Percentiles rank a stretch among this genome's conserved stretches.
phyloP scores from a whole-genome alignment of 2,888 invertebrate genomes.

The Plebejus melissa region DNA sequence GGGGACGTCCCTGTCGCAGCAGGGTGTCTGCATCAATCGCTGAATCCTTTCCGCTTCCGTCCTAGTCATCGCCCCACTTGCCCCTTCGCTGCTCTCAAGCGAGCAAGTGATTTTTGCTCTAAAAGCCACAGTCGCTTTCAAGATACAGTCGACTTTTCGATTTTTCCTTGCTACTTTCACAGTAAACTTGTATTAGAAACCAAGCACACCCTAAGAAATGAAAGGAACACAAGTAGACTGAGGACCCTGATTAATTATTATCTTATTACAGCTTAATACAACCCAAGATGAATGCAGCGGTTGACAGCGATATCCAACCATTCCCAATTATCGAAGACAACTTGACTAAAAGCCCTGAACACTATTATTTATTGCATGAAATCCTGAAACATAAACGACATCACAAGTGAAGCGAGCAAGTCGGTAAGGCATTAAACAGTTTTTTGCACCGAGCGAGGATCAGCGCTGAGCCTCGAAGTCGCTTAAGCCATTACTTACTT shows the following conservation, averaged over 20 bases:
- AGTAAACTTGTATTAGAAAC: no score
- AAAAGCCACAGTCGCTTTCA: neutral
- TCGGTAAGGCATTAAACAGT: conserved; percentile 33
- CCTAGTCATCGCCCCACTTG: conserved; percentile 32
- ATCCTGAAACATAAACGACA: neutral
- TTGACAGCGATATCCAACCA: no score
- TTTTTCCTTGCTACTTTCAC: no score
- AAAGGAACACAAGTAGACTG: no score
- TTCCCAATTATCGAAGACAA: no score
- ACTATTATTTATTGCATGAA: neutral
- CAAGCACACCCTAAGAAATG: no score
- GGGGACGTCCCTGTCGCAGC: conserved; percentile 44
- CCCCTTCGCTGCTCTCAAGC: neutral
- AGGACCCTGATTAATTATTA: no score
- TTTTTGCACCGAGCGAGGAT: conserved; percentile 47
- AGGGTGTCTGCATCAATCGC: conserved; percentile 66
- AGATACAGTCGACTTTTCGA: no score
- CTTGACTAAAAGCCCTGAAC: neutral
- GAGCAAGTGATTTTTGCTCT: neutral
- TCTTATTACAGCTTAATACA: no score
- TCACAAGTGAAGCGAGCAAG: neutral
- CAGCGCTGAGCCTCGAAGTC: conserved; percentile 57
- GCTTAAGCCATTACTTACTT: conserved; percentile 73
- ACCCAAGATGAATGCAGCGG: no score
- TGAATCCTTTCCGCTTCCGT: conserved; percentile 72